phyloP scores from a whole-genome alignment of 37 sponge, comb jelly and placozoan species.

The Cliona cf. orientalis region DNA sequence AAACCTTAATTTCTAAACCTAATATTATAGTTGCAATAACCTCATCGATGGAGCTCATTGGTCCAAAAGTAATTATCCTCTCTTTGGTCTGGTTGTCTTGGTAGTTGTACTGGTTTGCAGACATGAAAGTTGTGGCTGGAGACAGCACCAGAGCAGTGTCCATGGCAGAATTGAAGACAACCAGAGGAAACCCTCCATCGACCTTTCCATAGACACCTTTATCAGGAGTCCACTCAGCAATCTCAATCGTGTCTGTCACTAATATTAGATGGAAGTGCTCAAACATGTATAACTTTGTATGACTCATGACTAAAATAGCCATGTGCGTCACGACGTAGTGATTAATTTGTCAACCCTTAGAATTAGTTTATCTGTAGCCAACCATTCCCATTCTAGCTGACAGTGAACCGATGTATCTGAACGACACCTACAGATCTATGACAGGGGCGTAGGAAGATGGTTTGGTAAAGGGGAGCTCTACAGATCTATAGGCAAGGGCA shows the following conservation, averaged over 20 bases:
- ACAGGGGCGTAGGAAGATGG: no score
- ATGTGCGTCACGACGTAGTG: no score
- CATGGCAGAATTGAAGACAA: slow-evolving; percentile 52
- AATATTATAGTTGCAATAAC: no score
- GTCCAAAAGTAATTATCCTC: slow-evolving; percentile 33
- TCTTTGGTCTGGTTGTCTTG: slow-evolving; percentile 13
- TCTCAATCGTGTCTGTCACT: slow-evolving; percentile 26
- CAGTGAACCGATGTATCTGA: no score
- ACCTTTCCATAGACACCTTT: slow-evolving; percentile 15
- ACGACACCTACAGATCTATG: no score
- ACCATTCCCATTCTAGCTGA: no score
- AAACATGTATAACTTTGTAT: neutral
- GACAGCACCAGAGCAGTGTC: slow-evolving; percentile 73
- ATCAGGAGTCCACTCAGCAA: slow-evolving; percentile 13
- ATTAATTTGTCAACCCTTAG: no score
- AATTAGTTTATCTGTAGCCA: no score
- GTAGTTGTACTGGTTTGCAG: slow-evolving; percentile 58
- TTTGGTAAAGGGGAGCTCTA: no score
- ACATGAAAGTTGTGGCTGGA: slow-evolving; percentile 72
- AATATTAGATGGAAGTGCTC: neutral
- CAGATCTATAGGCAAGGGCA: no score
- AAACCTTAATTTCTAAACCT: no score
- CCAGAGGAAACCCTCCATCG: slow-evolving; percentile 79
- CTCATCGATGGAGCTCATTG: slow-evolving; percentile 43
- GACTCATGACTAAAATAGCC: neutral